Conservation (phyloP, 2,797 vertebrate species). For the Onychomys torridus region DNA sequence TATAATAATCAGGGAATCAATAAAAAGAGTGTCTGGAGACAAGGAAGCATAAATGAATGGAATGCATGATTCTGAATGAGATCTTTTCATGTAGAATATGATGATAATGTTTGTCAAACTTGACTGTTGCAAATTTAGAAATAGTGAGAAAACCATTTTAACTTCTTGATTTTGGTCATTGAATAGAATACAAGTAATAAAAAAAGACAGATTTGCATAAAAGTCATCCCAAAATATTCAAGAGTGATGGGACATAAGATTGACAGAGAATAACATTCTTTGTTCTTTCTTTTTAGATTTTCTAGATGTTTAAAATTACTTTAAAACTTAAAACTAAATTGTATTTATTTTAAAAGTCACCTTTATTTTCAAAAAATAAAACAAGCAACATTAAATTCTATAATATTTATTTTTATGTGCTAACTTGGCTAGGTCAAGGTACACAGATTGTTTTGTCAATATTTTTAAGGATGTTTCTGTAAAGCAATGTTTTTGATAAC, state of each 20-base stretch:
- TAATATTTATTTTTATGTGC: background rate
- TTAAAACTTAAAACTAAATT: background rate
- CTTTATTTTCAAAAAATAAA: background rate
- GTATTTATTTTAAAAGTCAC: background rate
- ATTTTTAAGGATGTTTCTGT: slow-evolving; percentile 18
- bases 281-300: background rate
- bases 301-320: slow-evolving; percentile 22
- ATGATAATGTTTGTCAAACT: background rate
- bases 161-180: background rate
- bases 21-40: background rate
- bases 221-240: background rate
- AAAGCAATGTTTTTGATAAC: background rate
- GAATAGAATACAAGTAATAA: background rate
- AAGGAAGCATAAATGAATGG: background rate
- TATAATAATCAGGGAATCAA: background rate
- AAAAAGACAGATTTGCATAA: background rate
- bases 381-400: background rate
- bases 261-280: background rate
- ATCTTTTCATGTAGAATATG: background rate
- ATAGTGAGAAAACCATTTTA: background rate
- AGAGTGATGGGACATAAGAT: background rate
- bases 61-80: background rate
- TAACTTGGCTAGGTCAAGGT: background rate
- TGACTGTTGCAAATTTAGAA: background rate
- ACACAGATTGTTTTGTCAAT: background rate